phyloP scores from a whole-genome alignment of 2,797 vertebrate species.

The Zalophus californianus region DNA sequence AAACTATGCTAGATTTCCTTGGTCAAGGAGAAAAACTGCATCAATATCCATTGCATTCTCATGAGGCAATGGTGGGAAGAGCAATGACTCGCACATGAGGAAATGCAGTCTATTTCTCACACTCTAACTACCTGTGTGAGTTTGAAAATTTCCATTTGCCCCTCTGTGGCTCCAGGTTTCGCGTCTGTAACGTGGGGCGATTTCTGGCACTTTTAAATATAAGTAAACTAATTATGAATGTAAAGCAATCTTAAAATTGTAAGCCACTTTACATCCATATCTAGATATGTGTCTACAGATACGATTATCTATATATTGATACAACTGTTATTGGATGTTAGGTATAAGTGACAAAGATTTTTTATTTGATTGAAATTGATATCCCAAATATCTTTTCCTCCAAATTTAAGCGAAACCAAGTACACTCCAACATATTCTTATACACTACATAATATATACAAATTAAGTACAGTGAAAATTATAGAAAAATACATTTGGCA shows the following conservation, averaged over 20 bases:
- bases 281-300: background rate
- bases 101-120: background rate
- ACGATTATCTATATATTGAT: background rate
- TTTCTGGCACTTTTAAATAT: background rate
- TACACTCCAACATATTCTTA: background rate
- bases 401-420: background rate
- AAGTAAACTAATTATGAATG: conserved; percentile 4
- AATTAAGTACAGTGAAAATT: conserved; percentile 15
- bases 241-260: conserved; percentile 37
- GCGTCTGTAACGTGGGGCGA: background rate
- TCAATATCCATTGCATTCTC: background rate
- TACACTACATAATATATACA: background rate
- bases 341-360: background rate
- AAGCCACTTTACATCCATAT: background rate
- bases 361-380: background rate
- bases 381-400: background rate
- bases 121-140: background rate
- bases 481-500: background rate
- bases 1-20: background rate
- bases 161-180: background rate
- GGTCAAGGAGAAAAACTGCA: background rate
- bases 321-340: background rate
- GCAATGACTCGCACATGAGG: background rate
- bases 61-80: background rate
- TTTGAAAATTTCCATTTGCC: background rate